Base-by-base conservation (phyloP, 2,113 vertebrate species). In the Clarias magur region DNA sequence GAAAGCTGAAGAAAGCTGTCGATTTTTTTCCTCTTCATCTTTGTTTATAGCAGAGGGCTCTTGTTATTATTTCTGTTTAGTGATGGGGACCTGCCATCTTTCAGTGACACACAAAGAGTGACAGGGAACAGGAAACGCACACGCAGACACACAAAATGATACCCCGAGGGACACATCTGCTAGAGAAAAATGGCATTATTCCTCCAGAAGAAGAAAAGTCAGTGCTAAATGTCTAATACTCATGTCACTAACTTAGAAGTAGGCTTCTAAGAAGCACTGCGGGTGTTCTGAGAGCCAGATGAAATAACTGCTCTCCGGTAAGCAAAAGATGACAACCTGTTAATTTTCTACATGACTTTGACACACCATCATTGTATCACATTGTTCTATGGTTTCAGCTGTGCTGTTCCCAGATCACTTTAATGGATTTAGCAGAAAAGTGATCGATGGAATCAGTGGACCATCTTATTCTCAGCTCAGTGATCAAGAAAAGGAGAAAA, bases 211-310 rank as follows among this genome's bases (percentile, higher is more conserved):
- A 75, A 27, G 17, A 75, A 68, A 82, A 82, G 30, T n/a, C 56
- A 15, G n/a, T 72, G 34, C 68, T 82, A 63, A 91, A 93, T 94
- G 94, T 94, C 94, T 94, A 91, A 94, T 94, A 91, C 89, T 59
- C 85, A 86, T 92, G 94, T 95, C 94, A 92, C 93, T 94, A 95
- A 95, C 94, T 91, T 92, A 91, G 91, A 89, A 85, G 92, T 90
- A 90, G 63, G 89, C 94, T 94, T 96, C 79, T 93, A 95, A 92
- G 91, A 94, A 86, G 84, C 90, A 25, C 54, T 75, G 93, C 80
- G 93, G 93, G 92, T 93, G 93, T 95, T 94, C 92, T 90, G 88
- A 85, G 89, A 80, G 83, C 90, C 91, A 93, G 93, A 91, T 90
- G 91, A 94, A 93, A 91, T 93, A 91, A 86, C 25, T 72, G 67